Percentiles rank a stretch among this genome's conserved stretches.
Conservation (phyloP, 2,888 invertebrate genomes). For the Cephus sareptanus region DNA sequence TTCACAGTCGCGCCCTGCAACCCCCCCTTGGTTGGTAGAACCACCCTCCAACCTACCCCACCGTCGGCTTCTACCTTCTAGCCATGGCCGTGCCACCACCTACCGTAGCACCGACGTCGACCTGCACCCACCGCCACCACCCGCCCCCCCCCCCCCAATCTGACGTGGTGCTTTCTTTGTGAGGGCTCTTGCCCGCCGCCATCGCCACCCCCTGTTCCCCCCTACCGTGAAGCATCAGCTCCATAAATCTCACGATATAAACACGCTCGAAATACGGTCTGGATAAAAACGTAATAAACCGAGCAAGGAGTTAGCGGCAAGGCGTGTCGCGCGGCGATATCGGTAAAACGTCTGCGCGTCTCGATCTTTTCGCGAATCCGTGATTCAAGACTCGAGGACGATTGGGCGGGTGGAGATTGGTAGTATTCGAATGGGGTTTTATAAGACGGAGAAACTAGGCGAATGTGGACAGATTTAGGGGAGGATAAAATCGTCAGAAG, state of each 20-base stretch:
- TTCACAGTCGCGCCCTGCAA: not conserved
- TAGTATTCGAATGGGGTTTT: not conserved
- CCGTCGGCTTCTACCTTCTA: not conserved
- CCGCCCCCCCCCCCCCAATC: not conserved
- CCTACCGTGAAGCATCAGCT: slow-evolving; percentile 11
- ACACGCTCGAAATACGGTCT: slow-evolving; percentile 11
- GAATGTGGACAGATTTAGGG: not conserved
- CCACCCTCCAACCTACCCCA: not conserved
- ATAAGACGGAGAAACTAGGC: not conserved
- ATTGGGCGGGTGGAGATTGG: not conserved
- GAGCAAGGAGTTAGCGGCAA: not conserved
- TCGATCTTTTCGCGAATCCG: not conserved
- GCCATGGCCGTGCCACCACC: not conserved
- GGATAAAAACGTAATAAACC: slow-evolving; percentile 7
- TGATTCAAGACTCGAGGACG: not conserved
- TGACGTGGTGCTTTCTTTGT: not conserved
- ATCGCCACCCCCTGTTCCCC: not conserved
- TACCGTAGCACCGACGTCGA: not conserved
- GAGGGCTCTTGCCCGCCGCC: not conserved
- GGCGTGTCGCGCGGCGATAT: not conserved
- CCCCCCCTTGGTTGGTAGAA: not conserved
- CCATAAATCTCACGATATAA: slow-evolving; percentile 18
- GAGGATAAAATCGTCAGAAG: not conserved
- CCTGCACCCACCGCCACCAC: not conserved
- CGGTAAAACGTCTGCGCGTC: not conserved